phyloP scores from a whole-genome alignment of 2,888 invertebrate species.

The Pantelozetes paolii region DNA sequence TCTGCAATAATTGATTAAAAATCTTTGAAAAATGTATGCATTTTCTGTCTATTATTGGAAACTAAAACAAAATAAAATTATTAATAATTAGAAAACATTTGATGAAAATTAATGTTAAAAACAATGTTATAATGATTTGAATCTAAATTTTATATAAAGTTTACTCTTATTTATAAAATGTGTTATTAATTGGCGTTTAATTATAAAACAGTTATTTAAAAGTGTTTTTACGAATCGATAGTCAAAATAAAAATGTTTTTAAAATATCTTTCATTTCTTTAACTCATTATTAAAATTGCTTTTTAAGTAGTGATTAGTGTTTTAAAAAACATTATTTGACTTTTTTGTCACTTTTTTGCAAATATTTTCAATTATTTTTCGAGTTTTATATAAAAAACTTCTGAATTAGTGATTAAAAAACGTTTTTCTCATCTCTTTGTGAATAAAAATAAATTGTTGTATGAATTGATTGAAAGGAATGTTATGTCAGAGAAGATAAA shows the following conservation, averaged over 20 bases:
- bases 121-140: slow-evolving; percentile 8
- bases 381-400: too few relatives aligned
- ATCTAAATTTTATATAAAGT: neutral
- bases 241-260: neutral
- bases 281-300: neutral
- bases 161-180: too few relatives aligned
- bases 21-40: neutral
- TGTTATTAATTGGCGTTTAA: slow-evolving; percentile 1
- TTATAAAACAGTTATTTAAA: neutral
- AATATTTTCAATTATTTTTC: too few relatives aligned
- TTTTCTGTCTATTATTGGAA: neutral
- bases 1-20: slow-evolving; percentile 6
- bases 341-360: too few relatives aligned
- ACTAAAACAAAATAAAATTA: neutral
- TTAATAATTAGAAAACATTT: neutral
- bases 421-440: too few relatives aligned
- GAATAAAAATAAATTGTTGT: neutral
- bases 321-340: too few relatives aligned
- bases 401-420: too few relatives aligned
- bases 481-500: neutral
- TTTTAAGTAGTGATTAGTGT: neutral
- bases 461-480: neutral
- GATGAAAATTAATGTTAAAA: slow-evolving; percentile 7
- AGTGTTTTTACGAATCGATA: neutral
- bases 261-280: neutral